These are phyloP conservation scores for Corythoichthys intestinalis DNA, from an alignment of 2,113 vertebrate species.

Conservation along the genomic window DNA sequence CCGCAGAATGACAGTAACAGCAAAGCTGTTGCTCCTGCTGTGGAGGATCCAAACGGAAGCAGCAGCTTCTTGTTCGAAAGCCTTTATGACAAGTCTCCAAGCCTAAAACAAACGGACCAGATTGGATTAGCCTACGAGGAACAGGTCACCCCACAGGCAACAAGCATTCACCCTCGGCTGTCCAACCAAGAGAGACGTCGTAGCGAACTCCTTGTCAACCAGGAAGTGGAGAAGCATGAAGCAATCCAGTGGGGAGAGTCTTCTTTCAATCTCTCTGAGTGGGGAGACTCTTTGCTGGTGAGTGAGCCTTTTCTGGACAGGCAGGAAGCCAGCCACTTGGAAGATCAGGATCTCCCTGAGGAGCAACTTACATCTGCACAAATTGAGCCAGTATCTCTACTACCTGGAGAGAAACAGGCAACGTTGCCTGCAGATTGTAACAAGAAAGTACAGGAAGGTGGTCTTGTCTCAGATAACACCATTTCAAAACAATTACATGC, in stretches of 20 bases:
- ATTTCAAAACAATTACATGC: slow-evolving; percentile 15
- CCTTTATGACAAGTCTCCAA: slow-evolving; percentile 73
- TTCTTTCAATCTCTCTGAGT: slow-evolving; percentile 81
- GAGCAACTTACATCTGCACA: neutral
- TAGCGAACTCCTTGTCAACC: slow-evolving; percentile 57
- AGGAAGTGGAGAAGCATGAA: slow-evolving; percentile 65
- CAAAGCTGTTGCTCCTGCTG: slow-evolving; percentile 8
- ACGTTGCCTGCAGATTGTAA: neutral
- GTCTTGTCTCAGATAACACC: slow-evolving; percentile 10
- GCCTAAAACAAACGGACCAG: slow-evolving; percentile 16
- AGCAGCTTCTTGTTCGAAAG: slow-evolving; percentile 89
- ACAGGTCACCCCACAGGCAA: slow-evolving; percentile 20
- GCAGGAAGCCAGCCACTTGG: neutral
- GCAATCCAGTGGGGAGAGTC: slow-evolving; percentile 74
- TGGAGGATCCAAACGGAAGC: slow-evolving; percentile 80
- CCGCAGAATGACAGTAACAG: slow-evolving; percentile 38
- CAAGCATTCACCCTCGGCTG: neutral
- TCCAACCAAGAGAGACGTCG: slow-evolving; percentile 36
- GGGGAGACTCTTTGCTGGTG: slow-evolving; percentile 76
- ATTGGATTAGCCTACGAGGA: slow-evolving; percentile 44
- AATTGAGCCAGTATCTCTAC: neutral
- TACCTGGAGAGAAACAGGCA: neutral
- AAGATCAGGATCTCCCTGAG: neutral
- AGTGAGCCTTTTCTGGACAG: slow-evolving; percentile 73
- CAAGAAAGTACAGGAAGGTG: neutral